Conservation (phyloP, 1,140 invertebrate species). For the Drosophila kanapiae region DNA sequence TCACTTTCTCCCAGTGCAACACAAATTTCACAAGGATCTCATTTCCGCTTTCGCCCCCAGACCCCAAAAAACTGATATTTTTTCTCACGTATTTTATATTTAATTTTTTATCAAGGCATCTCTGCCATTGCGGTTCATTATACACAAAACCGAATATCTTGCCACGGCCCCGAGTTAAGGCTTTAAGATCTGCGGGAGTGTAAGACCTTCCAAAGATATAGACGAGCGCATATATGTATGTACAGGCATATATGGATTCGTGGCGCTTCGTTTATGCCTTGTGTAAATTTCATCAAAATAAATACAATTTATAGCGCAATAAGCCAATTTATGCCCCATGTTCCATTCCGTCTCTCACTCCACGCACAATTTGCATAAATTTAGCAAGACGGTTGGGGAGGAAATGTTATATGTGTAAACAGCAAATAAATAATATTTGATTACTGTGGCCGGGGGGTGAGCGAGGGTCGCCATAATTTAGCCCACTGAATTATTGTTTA, state of each 20-base stretch:
- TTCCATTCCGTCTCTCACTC: slow-evolving; percentile 44
- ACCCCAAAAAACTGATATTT: slow-evolving; percentile 19
- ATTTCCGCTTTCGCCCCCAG: slow-evolving; percentile 31
- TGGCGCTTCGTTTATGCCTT: slow-evolving; percentile 45
- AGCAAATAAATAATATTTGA: slow-evolving; percentile 82
- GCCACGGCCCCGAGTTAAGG: slow-evolving; percentile 48
- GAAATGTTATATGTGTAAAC: slow-evolving; percentile 77
- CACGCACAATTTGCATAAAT: slow-evolving; percentile 80
- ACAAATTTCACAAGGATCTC: slow-evolving; percentile 37
- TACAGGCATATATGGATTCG: slow-evolving; percentile 12
- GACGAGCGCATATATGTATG: not conserved
- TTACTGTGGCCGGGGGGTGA: slow-evolving; percentile 36
- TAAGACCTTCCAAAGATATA: not conserved
- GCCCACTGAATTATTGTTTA: slow-evolving; percentile 62
- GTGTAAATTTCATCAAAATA: slow-evolving; percentile 83
- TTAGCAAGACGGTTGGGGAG: slow-evolving; percentile 35
- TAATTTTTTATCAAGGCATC: slow-evolving; percentile 68
- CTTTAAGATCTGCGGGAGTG: slow-evolving; percentile 48
- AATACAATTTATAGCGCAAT: slow-evolving; percentile 83
- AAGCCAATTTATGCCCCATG: slow-evolving; percentile 80
- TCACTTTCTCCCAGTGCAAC: slow-evolving; percentile 2
- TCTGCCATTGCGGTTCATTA: slow-evolving; percentile 69
- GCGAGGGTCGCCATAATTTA: slow-evolving; percentile 48
- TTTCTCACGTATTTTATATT: slow-evolving; percentile 76
- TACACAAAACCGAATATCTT: slow-evolving; percentile 35